Conservation (phyloP, 1,140 invertebrate species). For the Macrocentrus cingulum region DNA sequence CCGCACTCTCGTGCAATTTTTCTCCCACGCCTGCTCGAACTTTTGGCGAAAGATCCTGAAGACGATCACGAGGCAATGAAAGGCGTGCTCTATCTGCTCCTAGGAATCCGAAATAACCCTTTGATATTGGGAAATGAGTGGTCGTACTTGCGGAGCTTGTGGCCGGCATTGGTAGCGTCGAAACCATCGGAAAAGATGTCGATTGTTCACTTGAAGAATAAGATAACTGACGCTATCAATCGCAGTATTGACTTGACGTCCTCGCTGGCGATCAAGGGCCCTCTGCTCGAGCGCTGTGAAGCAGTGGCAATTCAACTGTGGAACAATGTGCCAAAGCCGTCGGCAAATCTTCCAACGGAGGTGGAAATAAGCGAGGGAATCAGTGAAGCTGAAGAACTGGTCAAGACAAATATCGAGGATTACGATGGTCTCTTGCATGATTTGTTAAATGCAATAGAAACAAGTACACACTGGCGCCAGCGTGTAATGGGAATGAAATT, state of each 20-base stretch:
- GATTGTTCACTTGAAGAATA: constrained; percentile 74
- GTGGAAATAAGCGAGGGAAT: constrained; percentile 53
- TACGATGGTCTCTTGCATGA: constrained; percentile 68
- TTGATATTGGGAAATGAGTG: constrained; percentile 75
- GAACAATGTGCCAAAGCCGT: constrained; percentile 38
- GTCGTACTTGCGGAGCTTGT: constrained; percentile 69
- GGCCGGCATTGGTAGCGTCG: constrained; percentile 74
- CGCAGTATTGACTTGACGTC: constrained; percentile 63
- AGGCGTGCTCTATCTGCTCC: constrained; percentile 77
- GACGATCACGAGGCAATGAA: constrained; percentile 74
- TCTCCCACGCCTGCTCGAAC: constrained; percentile 63
- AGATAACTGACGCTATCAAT: constrained; percentile 56
- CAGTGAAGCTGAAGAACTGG: constrained; percentile 48
- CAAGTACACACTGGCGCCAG: constrained; percentile 81
- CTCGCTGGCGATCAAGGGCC: constrained; percentile 63
- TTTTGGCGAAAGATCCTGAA: constrained; percentile 63
- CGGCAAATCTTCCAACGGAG: constrained; percentile 35
- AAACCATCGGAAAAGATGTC: constrained; percentile 80
- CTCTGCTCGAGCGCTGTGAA: constrained; percentile 61
- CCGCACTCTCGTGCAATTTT: constrained; percentile 66
- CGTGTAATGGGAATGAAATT: constrained; percentile 74
- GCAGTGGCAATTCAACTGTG: constrained; percentile 58
- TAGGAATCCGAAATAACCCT: constrained; percentile 65
- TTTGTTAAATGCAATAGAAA: constrained; percentile 66
- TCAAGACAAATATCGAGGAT: constrained; percentile 55